phyloP scores from a whole-genome alignment of 2,113 vertebrate species.

The Microtus pennsylvanicus region DNA sequence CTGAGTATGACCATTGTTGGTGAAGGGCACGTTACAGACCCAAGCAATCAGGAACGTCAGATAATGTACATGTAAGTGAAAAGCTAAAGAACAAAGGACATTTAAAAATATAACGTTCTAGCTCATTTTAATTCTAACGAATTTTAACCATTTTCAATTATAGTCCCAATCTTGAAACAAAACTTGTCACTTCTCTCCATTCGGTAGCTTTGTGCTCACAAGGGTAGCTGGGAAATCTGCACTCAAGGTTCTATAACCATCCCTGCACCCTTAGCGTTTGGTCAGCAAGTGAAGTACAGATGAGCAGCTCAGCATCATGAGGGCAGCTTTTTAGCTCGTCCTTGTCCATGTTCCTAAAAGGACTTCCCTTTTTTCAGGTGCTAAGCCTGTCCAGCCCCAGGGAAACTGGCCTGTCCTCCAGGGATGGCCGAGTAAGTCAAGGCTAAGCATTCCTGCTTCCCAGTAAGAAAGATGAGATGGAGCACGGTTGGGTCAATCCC shows the following conservation, averaged over 20 bases:
- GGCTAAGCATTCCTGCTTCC: not conserved
- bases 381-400: not conserved
- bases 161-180: constrained; percentile 24
- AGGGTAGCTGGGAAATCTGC: not conserved
- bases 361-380: not conserved
- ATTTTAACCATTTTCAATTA: constrained; percentile 42
- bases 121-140: not conserved
- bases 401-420: not conserved
- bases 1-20: too few species aligned
- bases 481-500: too few species aligned
- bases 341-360: not conserved
- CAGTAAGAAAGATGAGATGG: not conserved
- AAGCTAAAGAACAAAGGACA: constrained; percentile 30
- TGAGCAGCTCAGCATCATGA: not conserved
- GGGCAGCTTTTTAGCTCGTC: not conserved
- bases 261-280: not conserved
- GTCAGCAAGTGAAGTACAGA: constrained; percentile 46
- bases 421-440: not conserved
- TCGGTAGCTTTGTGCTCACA: not conserved
- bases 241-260: constrained; percentile 62
- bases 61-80: not conserved
- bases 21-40: not conserved
- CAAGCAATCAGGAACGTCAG: not conserved
- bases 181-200: not conserved
- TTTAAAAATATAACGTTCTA: not conserved